Percentiles rank a stretch among this genome's conserved stretches.
Evolutionary conservation across 2,797 vertebrate genomes (phyloP).

Genomic region (Acestrorhynchus altus): DNA sequence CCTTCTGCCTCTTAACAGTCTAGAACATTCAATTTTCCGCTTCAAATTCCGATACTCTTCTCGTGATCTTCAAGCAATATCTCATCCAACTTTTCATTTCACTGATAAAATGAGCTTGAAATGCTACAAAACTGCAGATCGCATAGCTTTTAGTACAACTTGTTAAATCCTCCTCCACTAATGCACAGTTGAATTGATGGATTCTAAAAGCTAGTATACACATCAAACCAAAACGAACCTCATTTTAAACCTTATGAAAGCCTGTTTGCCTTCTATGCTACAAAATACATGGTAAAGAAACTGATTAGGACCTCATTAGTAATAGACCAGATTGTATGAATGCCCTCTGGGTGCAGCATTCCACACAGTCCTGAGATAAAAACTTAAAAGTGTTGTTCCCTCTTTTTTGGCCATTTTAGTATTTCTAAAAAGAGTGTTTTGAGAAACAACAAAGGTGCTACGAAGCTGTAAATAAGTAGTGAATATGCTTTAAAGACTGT

Average conservation of each 20-base stretch:
- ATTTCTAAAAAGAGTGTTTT: conserved; percentile 43
- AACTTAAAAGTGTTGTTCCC: conserved; percentile 94
- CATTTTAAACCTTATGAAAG: conserved; percentile 20
- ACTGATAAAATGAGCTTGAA: neutral
- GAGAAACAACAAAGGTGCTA: conserved; percentile 81
- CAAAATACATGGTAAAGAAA: conserved; percentile 29
- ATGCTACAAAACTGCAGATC: conserved; percentile 31
- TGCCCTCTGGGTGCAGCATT: conserved; percentile 44
- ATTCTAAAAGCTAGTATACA: conserved; percentile 18
- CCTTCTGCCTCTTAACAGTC: conserved; percentile 50
- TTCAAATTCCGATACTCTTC: conserved; percentile 18
- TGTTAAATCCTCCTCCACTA: conserved; percentile 35
- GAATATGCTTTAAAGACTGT: conserved; percentile 81
- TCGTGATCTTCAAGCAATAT: conserved; percentile 2
- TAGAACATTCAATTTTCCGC: conserved; percentile 45
- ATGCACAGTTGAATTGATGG: conserved; percentile 18
- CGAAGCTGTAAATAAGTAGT: conserved; percentile 80
- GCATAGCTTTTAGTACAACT: conserved; percentile 21
- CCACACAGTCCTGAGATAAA: conserved; percentile 68
- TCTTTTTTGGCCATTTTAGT: conserved; percentile 68
- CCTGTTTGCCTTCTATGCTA: conserved; percentile 46
- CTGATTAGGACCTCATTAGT: conserved; percentile 51
- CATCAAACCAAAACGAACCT: conserved; percentile 28
- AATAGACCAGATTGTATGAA: conserved; percentile 58
- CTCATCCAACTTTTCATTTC: neutral